Conservation (phyloP, 2,888 invertebrate species). For the Xanthia icteritia region DNA sequence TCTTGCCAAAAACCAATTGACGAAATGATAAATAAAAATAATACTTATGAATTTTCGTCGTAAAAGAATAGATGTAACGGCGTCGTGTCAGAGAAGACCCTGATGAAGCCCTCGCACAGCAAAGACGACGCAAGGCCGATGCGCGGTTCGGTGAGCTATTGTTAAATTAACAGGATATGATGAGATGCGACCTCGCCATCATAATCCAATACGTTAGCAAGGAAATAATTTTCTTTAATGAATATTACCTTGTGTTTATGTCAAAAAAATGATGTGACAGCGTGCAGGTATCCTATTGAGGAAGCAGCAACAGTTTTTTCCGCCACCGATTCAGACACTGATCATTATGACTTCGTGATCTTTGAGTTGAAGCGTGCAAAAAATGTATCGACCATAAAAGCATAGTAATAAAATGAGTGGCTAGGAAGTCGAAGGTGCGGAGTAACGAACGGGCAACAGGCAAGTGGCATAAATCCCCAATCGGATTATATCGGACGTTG, state of each 20-base stretch:
- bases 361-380: conserved; percentile 59
- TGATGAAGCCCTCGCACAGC: conserved; percentile 75
- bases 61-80: conserved; percentile 43
- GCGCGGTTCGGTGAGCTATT: conserved; percentile 73
- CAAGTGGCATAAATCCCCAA: conserved; percentile 72
- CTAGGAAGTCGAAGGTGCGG: conserved; percentile 61
- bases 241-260: conserved; percentile 73
- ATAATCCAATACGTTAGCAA: conserved; percentile 79
- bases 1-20: conserved; percentile 26
- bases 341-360: conserved; percentile 71
- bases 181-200: conserved; percentile 78
- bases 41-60: conserved; percentile 24
- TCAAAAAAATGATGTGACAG: conserved; percentile 75
- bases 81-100: conserved; percentile 73
- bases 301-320: conserved; percentile 63
- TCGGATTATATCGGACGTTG: conserved; percentile 74
- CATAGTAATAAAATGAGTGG: conserved; percentile 26
- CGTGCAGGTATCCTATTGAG: conserved; percentile 63
- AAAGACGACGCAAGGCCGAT: conserved; percentile 71
- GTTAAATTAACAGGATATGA: conserved; percentile 83
- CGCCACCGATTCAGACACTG: conserved; percentile 49
- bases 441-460: conserved; percentile 65
- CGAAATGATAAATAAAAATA: conserved; percentile 17
- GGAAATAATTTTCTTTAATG: conserved; percentile 82
- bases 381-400: conserved; percentile 38